These are phyloP conservation scores for Clarias macrocephalus DNA, from an alignment of 2,113 vertebrate species.

Conservation along the genomic window DNA sequence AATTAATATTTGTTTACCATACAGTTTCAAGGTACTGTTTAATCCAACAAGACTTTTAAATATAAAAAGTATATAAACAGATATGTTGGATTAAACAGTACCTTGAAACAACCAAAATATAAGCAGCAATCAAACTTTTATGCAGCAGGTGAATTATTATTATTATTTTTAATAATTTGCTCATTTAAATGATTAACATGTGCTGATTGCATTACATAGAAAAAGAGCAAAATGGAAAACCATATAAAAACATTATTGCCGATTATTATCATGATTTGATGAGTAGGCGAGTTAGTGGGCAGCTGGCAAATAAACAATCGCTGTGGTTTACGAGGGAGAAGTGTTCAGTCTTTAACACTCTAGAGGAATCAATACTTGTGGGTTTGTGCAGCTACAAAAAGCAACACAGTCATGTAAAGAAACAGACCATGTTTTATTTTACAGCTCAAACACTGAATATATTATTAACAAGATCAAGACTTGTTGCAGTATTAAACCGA, in stretches of 20 bases:
- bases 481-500: background rate
- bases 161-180: background rate
- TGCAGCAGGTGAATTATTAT: background rate
- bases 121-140: background rate
- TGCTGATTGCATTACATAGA: background rate
- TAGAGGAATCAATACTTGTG: slow-evolving; percentile 7
- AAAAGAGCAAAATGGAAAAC: background rate
- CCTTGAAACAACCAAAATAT: background rate
- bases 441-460: background rate
- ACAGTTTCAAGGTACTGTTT: too few species aligned
- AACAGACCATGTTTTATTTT: background rate
- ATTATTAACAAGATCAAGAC: background rate
- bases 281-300: background rate
- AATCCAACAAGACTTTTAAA: too few species aligned
- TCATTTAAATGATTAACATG: background rate
- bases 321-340: background rate
- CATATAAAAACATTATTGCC: background rate
- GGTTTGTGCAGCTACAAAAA: background rate
- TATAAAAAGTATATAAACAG: too few species aligned
- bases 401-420: background rate
- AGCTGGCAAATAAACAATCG: background rate
- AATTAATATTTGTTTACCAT: too few species aligned
- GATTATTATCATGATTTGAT: too few species aligned
- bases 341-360: background rate
- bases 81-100: too few species aligned